Percentiles rank a stretch among this genome's conserved stretches.
Evolutionary conservation across 1,140 invertebrate genomes (phyloP).

Genomic region (Drosophila sulfurigaster): DNA sequence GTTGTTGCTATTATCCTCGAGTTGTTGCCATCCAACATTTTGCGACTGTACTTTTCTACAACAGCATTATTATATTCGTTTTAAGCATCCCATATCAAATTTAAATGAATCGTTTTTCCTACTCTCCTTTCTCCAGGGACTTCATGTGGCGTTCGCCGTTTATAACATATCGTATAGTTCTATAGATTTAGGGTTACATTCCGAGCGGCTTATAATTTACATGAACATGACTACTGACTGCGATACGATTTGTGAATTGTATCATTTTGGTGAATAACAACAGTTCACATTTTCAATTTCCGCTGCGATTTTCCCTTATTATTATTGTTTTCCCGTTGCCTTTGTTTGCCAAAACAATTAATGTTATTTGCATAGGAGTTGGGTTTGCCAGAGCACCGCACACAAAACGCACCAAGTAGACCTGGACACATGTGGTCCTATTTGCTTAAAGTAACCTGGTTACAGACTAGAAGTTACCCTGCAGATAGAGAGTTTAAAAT

Average conservation of each 20-base stretch:
- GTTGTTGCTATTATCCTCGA: constrained; percentile 43
- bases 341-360: constrained; percentile 82
- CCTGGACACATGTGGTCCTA: constrained; percentile 66
- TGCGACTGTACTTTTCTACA: constrained; percentile 60
- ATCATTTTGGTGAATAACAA: constrained; percentile 34
- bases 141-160: constrained; percentile 51
- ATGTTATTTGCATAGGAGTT: constrained; percentile 80
- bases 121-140: constrained; percentile 41
- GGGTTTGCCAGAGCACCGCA: constrained; percentile 30
- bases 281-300: constrained; percentile 55
- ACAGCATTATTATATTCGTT: constrained; percentile 38
- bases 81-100: constrained; percentile 79
- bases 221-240: constrained; percentile 40
- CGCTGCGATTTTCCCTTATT: constrained; percentile 56
- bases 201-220: constrained; percentile 62
- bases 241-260: constrained; percentile 55
- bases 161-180: constrained; percentile 15
- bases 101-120: constrained; percentile 74
- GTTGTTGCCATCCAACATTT: constrained; percentile 44
- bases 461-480: neutral
- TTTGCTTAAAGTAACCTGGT: constrained; percentile 8
- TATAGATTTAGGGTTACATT: constrained; percentile 71
- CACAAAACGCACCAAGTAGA: constrained; percentile 13
- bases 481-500: neutral
- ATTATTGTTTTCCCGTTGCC: constrained; percentile 62